phyloP scores from a whole-genome alignment of 2,113 vertebrate species.

The Eonycteris spelaea region DNA sequence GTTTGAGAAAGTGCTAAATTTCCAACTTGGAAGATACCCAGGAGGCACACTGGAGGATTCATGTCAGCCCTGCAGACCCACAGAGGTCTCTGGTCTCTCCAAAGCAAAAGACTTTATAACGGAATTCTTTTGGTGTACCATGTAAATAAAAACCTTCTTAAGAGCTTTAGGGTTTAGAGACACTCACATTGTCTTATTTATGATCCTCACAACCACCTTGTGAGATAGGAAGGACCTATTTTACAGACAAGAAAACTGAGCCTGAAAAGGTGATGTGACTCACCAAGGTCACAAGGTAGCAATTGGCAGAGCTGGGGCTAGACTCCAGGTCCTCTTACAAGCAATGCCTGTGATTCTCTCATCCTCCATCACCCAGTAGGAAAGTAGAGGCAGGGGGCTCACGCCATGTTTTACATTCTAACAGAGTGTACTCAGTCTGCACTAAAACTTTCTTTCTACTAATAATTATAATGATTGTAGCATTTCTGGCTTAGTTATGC shows the following conservation, averaged over 20 bases:
- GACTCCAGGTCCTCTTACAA: not conserved
- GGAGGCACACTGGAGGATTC: no score
- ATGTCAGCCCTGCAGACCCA: accelerated
- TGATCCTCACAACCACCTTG: not conserved
- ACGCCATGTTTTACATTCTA: not conserved
- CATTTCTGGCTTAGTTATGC: not conserved
- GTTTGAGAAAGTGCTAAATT: not conserved
- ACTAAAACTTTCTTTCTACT: not conserved
- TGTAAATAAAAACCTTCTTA: not conserved
- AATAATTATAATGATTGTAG: not conserved
- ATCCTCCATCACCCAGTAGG: accelerated
- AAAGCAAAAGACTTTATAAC: not conserved
- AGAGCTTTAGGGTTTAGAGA: not conserved
- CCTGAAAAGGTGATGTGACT: not conserved
- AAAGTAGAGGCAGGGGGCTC: not conserved
- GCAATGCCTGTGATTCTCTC: accelerated
- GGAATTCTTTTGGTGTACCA: not conserved
- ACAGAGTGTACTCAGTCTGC: not conserved
- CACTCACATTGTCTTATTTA: not conserved
- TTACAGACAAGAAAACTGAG: not conserved
- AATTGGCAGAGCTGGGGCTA: not conserved
- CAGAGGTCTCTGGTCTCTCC: not conserved
- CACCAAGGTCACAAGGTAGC: not conserved
- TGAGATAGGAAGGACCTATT: not conserved
- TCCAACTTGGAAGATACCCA: not conserved